phyloP scores from a whole-genome alignment of 2,113 vertebrate genomes.

The Platichthys stellatus region DNA sequence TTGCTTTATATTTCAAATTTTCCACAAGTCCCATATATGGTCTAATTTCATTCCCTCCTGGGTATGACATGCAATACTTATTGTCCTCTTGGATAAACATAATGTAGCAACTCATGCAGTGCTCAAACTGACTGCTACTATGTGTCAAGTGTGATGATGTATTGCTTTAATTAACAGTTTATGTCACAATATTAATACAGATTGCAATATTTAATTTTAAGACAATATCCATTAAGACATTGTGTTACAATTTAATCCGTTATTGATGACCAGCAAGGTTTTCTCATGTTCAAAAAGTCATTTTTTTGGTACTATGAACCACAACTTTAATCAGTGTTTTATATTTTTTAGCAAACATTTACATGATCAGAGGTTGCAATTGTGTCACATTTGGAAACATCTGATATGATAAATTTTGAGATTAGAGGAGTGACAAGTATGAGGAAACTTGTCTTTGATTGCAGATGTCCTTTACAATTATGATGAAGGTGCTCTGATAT shows the following conservation, averaged over 20 bases:
- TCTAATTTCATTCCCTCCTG: slow-evolving; percentile 36
- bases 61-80: slow-evolving; percentile 78
- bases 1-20: slow-evolving; percentile 60
- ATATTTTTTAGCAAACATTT: neutral
- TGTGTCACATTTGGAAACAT: too few relatives aligned
- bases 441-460: slow-evolving; percentile 27
- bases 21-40: slow-evolving; percentile 36
- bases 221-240: slow-evolving; percentile 17
- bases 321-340: slow-evolving; percentile 3
- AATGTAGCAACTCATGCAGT: slow-evolving; percentile 78
- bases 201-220: slow-evolving; percentile 40
- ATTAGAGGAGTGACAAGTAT: slow-evolving; percentile 15
- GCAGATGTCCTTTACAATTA: slow-evolving; percentile 14
- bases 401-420: slow-evolving; percentile 21
- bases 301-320: neutral
- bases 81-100: slow-evolving; percentile 72
- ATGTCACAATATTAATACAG: slow-evolving; percentile 42
- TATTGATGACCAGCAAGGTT: neutral
- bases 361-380: slow-evolving; percentile 6
- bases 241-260: slow-evolving; percentile 17
- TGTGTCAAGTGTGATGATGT: slow-evolving; percentile 72
- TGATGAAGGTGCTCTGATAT: slow-evolving; percentile 59
- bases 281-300: slow-evolving; percentile 7
- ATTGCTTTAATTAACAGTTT: slow-evolving; percentile 61
- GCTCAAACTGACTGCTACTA: slow-evolving; percentile 71